Evolutionary conservation across 2,113 vertebrate genomes (phyloP).

Genomic region (Scopus umbretta): DNA sequence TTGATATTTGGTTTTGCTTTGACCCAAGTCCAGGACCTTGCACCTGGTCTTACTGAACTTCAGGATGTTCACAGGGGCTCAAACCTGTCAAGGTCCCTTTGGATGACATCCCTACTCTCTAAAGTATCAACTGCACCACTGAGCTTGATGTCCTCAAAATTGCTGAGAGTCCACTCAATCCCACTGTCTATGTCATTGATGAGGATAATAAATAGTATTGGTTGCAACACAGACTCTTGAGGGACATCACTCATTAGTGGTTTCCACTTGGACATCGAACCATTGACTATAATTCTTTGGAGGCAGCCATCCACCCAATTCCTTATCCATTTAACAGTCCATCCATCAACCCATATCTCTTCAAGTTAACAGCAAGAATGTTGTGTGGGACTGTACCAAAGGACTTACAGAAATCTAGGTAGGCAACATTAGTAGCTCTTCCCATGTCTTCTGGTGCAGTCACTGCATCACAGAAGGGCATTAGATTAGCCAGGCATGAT

Average conservation of each 20-base stretch:
- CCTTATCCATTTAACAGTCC: background rate
- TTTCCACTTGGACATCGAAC: background rate
- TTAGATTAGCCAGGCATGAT: background rate
- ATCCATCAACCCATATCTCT: background rate
- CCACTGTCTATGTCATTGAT: background rate
- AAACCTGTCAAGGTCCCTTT: background rate
- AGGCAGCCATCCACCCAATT: background rate
- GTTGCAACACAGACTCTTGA: background rate
- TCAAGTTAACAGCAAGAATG: background rate
- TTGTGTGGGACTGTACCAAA: background rate
- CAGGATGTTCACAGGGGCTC: background rate
- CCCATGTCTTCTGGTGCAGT: background rate
- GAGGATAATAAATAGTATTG: background rate
- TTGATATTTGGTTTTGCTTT: background rate
- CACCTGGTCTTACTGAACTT: background rate
- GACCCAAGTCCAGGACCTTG: background rate
- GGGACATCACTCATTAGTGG: background rate
- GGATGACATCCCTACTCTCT: background rate
- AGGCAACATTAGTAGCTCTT: background rate
- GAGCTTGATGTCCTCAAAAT: background rate
- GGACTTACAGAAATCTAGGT: background rate
- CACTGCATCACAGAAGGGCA: background rate
- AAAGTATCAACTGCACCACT: background rate
- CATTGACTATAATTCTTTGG: background rate
- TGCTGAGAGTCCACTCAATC: background rate